Base-by-base conservation (phyloP, 2,113 vertebrate genomes). In the Galemys pyrenaicus region DNA sequence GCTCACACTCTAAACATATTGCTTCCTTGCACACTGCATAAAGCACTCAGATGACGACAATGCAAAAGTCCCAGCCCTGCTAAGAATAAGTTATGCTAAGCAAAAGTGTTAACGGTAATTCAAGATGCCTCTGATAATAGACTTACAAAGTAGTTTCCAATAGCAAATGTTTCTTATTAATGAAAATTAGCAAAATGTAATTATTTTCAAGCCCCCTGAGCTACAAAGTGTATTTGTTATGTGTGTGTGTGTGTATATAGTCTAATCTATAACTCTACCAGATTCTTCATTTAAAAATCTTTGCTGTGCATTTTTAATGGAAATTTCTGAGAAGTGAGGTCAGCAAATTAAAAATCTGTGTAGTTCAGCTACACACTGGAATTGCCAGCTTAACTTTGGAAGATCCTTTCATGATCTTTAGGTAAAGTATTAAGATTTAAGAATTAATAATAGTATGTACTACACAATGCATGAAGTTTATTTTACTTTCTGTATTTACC, bases 271-370 rank as follows among this genome's bases (percentile, higher is more conserved):
- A 26, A 16, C 6, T 74, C 6, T 44, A n/a, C 62, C 58, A 3
- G 19, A 71, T 77, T 4, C n/a, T n/a, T 89, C 32, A 78, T 62
- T 87, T 80, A 46, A 70, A 83, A 92, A 94, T 35, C 6, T 41
- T 49, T 80, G 20, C 11, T 24, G 62, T 6, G 1, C 10, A 35
- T 62, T 74, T 67, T 74, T 94, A 30, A 46, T 22, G 87, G 7
- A 83, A 90, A 73, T 67, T 90, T 83, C 35, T 87, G 58, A 87
- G 8, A 9, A 74, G 15, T 60, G 32, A 82, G 89, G 30, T 54
- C 71, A 90, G 15, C 35, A 82, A 78, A n/a, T 73, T 65, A 87
- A 92, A 93, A 77, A 87, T 93, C 22, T 80, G 11, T 60, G 11
- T 12, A 35, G 6, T 71, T 77, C 4, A 81, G n/a, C 39, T 86